These are phyloP conservation scores for Dioctria linearis DNA, from an alignment of 2,888 invertebrate genomes.

Conservation along the genomic window DNA sequence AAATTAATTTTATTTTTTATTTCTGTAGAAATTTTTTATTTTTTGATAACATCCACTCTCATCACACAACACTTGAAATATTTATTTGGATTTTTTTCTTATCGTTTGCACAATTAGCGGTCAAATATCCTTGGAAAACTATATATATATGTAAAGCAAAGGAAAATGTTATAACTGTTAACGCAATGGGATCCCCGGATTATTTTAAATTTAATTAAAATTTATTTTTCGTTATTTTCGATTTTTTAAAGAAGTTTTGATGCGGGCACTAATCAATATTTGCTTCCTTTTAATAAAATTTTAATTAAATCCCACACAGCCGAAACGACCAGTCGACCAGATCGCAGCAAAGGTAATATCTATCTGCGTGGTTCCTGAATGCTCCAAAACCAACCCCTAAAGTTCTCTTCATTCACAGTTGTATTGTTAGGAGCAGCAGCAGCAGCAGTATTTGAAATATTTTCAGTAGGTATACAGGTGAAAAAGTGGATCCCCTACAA, in stretches of 20 bases:
- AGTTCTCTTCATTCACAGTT: slow-evolving; percentile 35
- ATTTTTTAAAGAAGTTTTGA: slow-evolving; percentile 1
- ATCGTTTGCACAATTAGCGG: not conserved
- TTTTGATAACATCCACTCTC: slow-evolving; percentile 8
- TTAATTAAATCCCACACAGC: slow-evolving; percentile 56
- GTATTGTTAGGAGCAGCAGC: no score
- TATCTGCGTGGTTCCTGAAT: slow-evolving; percentile 66
- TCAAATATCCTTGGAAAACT: not conserved
- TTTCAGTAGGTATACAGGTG: not conserved
- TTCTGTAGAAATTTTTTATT: not conserved
- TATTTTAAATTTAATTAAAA: not conserved
- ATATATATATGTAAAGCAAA: not conserved
- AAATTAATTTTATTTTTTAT: not conserved
- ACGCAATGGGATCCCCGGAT: not conserved
- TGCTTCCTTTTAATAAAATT: slow-evolving; percentile 55
- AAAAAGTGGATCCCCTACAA: slow-evolving; percentile 32
- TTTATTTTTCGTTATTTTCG: slow-evolving; percentile 5
- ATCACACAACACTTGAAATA: not conserved
- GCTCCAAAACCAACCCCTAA: slow-evolving; percentile 61
- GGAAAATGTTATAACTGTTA: no score
- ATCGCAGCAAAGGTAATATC: slow-evolving; percentile 72
- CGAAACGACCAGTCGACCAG: slow-evolving; percentile 70
- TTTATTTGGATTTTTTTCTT: not conserved
- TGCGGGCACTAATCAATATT: slow-evolving; percentile 35
- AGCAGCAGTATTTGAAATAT: not conserved